These are phyloP conservation scores for Alentia gelatinosa DNA, from an alignment of 2,888 invertebrate genomes.

Conservation along the genomic window DNA sequence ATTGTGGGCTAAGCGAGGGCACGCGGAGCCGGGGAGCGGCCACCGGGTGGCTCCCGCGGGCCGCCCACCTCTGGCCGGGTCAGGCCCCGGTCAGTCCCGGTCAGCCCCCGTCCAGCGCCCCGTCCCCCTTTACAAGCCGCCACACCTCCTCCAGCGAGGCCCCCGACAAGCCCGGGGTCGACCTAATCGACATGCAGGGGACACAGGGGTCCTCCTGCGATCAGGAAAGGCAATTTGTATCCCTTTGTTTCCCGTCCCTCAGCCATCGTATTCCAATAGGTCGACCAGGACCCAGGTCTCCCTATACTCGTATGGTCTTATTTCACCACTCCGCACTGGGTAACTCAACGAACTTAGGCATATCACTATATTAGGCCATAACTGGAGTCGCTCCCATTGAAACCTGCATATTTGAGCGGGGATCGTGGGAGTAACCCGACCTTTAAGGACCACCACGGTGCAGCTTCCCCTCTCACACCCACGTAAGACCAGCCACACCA, in stretches of 20 bases:
- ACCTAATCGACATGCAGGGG: slow-evolving; percentile 29
- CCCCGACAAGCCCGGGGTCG: slow-evolving; percentile 9
- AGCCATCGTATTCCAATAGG: slow-evolving; percentile 43
- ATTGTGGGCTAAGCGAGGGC: slow-evolving; percentile 1
- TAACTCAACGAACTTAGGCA: not conserved
- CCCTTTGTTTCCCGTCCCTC: slow-evolving; percentile 16
- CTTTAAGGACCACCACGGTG: no score
- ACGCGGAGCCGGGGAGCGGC: not conserved
- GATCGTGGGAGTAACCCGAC: not conserved
- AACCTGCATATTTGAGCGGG: not conserved
- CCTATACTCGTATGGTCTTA: not conserved
- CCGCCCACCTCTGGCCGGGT: slow-evolving; percentile 24
- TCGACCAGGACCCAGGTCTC: not conserved
- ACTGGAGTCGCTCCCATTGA: not conserved
- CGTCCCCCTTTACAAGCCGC: not conserved
- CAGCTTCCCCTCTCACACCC: not conserved
- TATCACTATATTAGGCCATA: not conserved
- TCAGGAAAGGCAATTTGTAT: slow-evolving; percentile 49
- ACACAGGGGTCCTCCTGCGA: not conserved
- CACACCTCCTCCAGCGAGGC: not conserved
- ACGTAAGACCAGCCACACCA: not conserved
- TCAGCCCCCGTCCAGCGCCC: not conserved
- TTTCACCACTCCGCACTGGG: not conserved
- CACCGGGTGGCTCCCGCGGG: not conserved
- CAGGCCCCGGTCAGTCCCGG: slow-evolving; percentile 25